Evolutionary conservation across 1,140 invertebrate genomes (phyloP).

Genomic region (Dendrolimus punctatus): DNA sequence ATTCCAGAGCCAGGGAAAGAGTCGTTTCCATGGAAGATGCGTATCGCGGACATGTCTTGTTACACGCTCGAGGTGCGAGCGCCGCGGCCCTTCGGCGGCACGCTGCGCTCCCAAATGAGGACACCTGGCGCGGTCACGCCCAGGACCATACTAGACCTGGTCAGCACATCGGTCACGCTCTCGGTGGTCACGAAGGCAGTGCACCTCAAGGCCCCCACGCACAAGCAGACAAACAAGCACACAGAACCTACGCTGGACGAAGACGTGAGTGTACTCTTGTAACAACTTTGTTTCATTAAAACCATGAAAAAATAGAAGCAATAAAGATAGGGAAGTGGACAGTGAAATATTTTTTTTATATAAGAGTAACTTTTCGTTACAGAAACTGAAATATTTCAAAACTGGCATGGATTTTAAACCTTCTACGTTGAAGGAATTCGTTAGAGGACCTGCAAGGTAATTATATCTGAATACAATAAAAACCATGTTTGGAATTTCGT

Average conservation of each 20-base stretch:
- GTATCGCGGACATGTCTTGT: constrained; percentile 42
- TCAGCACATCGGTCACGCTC: constrained; percentile 40
- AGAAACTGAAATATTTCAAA: constrained; percentile 47
- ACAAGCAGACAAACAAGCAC: constrained; percentile 14
- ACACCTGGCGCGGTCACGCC: no score
- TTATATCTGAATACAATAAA: neutral
- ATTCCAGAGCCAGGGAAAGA: constrained; percentile 15
- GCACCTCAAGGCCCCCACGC: constrained; percentile 15
- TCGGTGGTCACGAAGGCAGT: constrained; percentile 42
- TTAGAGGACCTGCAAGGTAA: constrained; percentile 46
- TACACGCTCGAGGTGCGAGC: constrained; percentile 33
- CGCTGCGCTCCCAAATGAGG: constrained; percentile 22
- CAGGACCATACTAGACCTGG: constrained; percentile 31
- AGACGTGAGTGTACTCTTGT: constrained; percentile 11
- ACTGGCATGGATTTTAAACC: constrained; percentile 43
- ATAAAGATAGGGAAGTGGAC: no score
- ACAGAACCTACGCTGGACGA: constrained; percentile 8
- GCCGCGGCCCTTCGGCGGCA: constrained; percentile 3
- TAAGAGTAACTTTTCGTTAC: constrained; percentile 12
- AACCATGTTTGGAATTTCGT: neutral
- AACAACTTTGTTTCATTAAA: neutral
- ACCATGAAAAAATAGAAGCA: no score
- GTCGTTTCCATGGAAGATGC: constrained; percentile 50
- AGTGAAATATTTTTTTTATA: no score
- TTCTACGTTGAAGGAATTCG: constrained; percentile 42